Conservation (phyloP, 2,113 vertebrate species). For the Gymnocephalus cernua region DNA sequence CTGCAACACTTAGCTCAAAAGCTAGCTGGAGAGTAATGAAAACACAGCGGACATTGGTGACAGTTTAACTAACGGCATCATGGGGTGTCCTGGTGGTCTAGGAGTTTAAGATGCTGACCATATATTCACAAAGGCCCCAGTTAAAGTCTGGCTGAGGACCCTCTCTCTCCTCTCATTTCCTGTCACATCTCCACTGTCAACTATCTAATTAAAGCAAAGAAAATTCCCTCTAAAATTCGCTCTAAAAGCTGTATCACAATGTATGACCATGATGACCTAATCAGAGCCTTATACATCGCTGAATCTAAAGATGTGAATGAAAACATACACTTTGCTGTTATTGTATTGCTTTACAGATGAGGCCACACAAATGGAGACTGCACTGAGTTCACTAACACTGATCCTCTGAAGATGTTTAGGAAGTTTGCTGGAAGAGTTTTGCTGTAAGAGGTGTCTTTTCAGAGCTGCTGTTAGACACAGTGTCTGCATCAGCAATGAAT, state of each 20-base stretch:
- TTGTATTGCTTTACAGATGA: background rate
- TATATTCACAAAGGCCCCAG: background rate
- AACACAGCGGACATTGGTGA: background rate
- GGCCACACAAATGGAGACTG: too few species aligned
- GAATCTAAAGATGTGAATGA: background rate
- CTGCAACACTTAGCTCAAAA: background rate
- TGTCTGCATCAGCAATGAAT: too few species aligned
- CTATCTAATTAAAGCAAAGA: background rate
- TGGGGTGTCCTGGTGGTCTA: background rate
- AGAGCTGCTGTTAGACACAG: too few species aligned
- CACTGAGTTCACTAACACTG: too few species aligned
- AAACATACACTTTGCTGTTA: background rate
- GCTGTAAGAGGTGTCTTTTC: too few species aligned
- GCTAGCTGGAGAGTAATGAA: background rate
- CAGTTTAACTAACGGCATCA: background rate
- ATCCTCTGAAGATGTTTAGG: too few species aligned
- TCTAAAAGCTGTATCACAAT: background rate
- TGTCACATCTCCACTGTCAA: background rate
- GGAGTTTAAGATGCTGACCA: background rate
- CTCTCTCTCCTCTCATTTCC: background rate
- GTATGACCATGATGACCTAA: background rate
- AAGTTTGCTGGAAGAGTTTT: too few species aligned
- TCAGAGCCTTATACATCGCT: background rate
- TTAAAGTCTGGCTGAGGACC: background rate
- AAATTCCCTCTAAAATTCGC: background rate